Evolutionary conservation across 2,888 invertebrate genomes (phyloP).

Genomic region (Andrena flavipes): DNA sequence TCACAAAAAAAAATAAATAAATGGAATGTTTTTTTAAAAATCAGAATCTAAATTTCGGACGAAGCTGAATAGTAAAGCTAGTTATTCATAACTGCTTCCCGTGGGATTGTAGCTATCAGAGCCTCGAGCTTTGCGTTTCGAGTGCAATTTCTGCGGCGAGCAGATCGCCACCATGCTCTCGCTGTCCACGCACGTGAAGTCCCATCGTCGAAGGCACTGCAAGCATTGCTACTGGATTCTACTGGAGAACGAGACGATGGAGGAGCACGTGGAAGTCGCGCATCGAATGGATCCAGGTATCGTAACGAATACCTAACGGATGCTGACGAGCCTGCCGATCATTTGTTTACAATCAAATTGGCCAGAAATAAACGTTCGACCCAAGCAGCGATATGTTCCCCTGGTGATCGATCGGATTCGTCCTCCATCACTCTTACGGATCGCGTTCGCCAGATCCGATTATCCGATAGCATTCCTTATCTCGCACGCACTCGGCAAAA

Average conservation of each 20-base stretch:
- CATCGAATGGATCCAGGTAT: conserved; percentile 50
- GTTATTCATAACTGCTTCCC: neutral
- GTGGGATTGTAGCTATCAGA: conserved; percentile 56
- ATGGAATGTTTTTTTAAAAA: too few relatives aligned
- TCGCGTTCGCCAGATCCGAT: too few relatives aligned
- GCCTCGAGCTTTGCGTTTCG: conserved; percentile 64
- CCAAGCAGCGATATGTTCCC: neutral
- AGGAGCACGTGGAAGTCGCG: conserved; percentile 63
- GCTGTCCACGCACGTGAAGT: conserved; percentile 79
- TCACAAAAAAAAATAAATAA: too few relatives aligned
- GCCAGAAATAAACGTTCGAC: neutral
- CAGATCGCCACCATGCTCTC: conserved; percentile 76
- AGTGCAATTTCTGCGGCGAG: conserved; percentile 77
- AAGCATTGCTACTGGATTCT: conserved; percentile 77
- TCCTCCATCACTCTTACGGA: too few relatives aligned
- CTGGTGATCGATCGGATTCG: neutral
- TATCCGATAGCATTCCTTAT: too few relatives aligned
- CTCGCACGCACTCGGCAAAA: too few relatives aligned
- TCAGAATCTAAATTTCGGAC: too few relatives aligned
- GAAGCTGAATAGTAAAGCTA: too few relatives aligned
- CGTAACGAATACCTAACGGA: neutral
- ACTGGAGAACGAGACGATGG: conserved; percentile 72
- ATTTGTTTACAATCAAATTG: neutral
- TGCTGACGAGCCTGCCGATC: neutral
- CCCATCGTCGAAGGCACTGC: conserved; percentile 73